Evolutionary conservation across 1,140 invertebrate species (phyloP), one percentile per base, ranked within the genome.

Genomic region (Metaphire vulgaris): DNA sequence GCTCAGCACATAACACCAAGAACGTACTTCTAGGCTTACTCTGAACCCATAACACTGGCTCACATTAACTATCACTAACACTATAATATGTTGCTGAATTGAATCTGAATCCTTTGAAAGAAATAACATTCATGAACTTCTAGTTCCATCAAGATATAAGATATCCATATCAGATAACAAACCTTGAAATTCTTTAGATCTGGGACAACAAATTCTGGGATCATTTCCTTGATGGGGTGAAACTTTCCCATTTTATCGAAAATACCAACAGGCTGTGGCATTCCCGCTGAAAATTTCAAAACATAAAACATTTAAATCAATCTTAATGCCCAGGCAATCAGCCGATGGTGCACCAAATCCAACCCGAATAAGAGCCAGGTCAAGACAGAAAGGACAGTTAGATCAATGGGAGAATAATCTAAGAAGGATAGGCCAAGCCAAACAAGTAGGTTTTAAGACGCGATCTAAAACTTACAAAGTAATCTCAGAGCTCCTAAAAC

Each of bases 191-290:
- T 90, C 79, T 89, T 91, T 1, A 98, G 86, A 84, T 97, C 90
- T 0, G 96, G 96, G 26, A 98, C 95, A 77, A 98, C 90, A 21
- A 98, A 82, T 83, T 97, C 92, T 15, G 95, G 94, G 78, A 96
- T 90, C 90, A 92, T 94, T 89, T 98, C 95, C n/a, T 34, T 28
- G 2, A 77, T 33, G 28, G 33, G 65, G 33, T 74, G 71, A 74
- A 76, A 76, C 26, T 21, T 32, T 34, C 74, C 74, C 2, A 33
- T 16, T 1, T 29, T 32, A 41, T 69, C 67, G 15, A 70, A 33
- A 2, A 70, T 33, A 15, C 74, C 74, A 26, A 68, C 67, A 28
- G 33, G 26, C 28, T 67, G 56, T 14, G 74, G 33, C 34, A 70
- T 41, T 32, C 34, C 33, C 26, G 31, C 74, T 76, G 69, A 32